Evolutionary conservation across 35 echinoderm and acorn worm genomes (phyloP), one percentile per base, ranked within the genome.

Genomic region (Strongylocentrotus purpuratus): DNA sequence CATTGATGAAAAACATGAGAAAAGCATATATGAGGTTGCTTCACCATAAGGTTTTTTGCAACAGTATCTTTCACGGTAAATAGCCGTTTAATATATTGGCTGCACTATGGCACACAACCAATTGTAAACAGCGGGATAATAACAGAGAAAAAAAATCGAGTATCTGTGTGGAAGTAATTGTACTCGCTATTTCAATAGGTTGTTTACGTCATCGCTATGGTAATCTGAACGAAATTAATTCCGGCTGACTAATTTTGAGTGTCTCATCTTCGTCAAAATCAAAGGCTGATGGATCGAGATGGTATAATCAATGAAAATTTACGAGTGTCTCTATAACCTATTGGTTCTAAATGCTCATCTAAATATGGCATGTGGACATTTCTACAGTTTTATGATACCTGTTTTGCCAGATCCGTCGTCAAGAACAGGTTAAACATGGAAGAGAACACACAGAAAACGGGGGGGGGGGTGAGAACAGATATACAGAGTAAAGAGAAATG

Each of bases 201-300:
- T n/a, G 20, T 78, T 78, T 78, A 78, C 65, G 65, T 78, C 65
- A 78, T 78, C 25, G 8, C 65, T 78, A 28, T 28, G 65, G 65
- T 78, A 78, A 78, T 78, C 65, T 78, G 65, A n/a, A 78, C 65
- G 65, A 28, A 78, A 78, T 78, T 22, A 78, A 78, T 78, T 78
- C 28, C 65, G 65, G 65, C 22, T 78, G 20, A 78, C 22, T 78
- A 78, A 22, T n/a, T 78, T 78, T 28, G 7, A 22, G 28, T 28
- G 28, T 28, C 20, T n/a, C 28, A 28, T 22, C 65, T n/a, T 78
- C 20, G 65, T 28, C 22, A 28, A 78, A 78, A 78, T 25, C 22
- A 28, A 78, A 78, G 28, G 65, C 65, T 22, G 20, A 28, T 78
- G 22, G 65, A 78, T 22, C 20, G 65, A 78, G 28, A 78, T 78